These are phyloP conservation scores for Sminthurides aquaticus DNA, from an alignment of 2,888 invertebrate species.

Conservation along the genomic window DNA sequence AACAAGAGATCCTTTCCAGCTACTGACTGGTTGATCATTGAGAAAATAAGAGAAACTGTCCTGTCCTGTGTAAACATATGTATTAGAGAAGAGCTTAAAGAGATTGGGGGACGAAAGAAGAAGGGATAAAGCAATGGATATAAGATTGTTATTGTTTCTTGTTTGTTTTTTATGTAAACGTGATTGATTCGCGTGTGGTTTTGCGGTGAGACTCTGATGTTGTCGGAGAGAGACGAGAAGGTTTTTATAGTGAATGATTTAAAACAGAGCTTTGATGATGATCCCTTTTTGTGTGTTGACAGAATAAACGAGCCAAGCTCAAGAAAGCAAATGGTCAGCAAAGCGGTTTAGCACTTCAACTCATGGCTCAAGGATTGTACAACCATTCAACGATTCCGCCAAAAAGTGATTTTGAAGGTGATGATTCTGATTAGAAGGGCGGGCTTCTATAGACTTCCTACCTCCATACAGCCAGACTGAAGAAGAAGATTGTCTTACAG, in stretches of 20 bases:
- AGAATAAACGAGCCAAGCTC: conserved; percentile 93
- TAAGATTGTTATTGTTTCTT: neutral
- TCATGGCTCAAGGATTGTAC: conserved; percentile 87
- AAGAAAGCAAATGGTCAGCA: conserved; percentile 82
- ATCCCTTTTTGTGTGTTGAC: conserved; percentile 45
- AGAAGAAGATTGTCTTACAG: too few relatives aligned
- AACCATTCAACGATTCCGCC: conserved; percentile 76
- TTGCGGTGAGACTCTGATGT: conserved; percentile 11
- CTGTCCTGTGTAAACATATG: too few relatives aligned
- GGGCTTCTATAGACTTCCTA: too few relatives aligned
- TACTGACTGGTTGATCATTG: too few relatives aligned
- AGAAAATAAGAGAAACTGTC: too few relatives aligned
- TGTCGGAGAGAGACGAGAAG: conserved; percentile 1
- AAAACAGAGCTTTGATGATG: neutral
- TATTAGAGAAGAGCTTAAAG: neutral
- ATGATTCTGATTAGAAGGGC: conserved; percentile 26
- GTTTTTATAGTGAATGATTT: neutral
- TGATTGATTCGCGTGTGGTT: conserved; percentile 26
- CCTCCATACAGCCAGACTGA: too few relatives aligned
- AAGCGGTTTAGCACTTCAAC: conserved; percentile 75
- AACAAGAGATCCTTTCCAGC: too few relatives aligned
- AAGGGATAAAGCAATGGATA: neutral
- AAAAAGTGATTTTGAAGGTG: conserved; percentile 53
- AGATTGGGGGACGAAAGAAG: too few relatives aligned
- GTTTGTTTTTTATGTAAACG: neutral